Conservation (phyloP, 2,113 vertebrate species). For the Stigmatopora argus region DNA sequence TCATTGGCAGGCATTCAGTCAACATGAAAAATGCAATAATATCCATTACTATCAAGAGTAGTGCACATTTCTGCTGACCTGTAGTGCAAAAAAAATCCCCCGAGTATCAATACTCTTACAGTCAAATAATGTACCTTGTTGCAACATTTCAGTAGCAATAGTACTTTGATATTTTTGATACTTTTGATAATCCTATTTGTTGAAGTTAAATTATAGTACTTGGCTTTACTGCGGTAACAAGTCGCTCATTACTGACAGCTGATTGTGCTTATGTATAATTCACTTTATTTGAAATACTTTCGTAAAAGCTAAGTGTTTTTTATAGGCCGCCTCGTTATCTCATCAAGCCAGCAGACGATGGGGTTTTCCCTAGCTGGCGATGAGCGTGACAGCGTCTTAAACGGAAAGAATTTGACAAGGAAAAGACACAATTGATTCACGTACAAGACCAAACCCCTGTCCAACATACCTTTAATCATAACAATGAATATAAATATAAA, state of each 20-base stretch:
- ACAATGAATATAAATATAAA: background rate
- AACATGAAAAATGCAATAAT: too few species aligned
- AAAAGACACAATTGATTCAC: background rate
- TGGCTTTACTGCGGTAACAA: conserved; percentile 34
- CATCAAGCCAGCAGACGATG: conserved; percentile 37
- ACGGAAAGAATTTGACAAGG: background rate
- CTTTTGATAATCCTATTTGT: conserved; percentile 13
- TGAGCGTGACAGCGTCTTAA: background rate
- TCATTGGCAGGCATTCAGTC: too few species aligned
- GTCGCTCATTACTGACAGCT: conserved; percentile 50
- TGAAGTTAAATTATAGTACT: conserved; percentile 20
- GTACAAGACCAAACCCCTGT: too few species aligned
- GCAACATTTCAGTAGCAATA: too few species aligned
- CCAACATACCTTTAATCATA: too few species aligned
- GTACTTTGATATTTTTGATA: too few species aligned
- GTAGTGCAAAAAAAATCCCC: too few species aligned
- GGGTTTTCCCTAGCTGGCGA: conserved; percentile 39
- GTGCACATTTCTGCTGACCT: too few species aligned
- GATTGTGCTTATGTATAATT: conserved; percentile 62
- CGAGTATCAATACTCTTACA: too few species aligned
- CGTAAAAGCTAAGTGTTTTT: conserved; percentile 62
- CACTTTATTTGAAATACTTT: conserved; percentile 64
- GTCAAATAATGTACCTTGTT: too few species aligned
- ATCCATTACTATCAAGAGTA: too few species aligned
- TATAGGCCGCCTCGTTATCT: conserved; percentile 57